Base-by-base conservation (phyloP, 2,113 vertebrate species). In the Cryptomyrus ogoouensis region DNA sequence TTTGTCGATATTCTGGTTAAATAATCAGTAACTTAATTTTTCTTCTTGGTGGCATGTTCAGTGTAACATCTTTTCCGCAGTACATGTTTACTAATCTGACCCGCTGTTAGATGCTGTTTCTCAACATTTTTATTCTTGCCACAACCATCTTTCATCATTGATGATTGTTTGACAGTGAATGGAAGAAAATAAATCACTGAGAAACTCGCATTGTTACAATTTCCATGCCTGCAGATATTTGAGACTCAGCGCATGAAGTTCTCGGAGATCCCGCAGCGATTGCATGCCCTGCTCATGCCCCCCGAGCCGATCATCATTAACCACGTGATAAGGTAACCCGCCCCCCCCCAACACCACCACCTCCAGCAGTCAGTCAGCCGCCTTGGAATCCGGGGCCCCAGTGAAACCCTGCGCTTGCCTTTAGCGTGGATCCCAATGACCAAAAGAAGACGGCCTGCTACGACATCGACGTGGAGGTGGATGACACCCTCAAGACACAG, bases 371-470 rank as follows among this genome's bases (percentile, higher is more conserved):
- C 27, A 0, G 62, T 53, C 10, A 1, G 44, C 35, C 2, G 4
- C 50, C 39, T 17, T 17, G 21, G 0, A 62, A 56, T 3, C 89
- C 3, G 3, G 83, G 46, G 44, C 83, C 24, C 24, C 42, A 19
- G 39, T 7, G 19, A 70, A 74, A 92, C 93, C 9, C 42, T 89
- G 35, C 31, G 19, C 0, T 39, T 42, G 3, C 27, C 53, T 87
- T 52, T 56, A 99, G 98, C 21, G 98, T 99, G 93, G 98, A 99
- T 91, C 98, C 98, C 1, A 99, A 99, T 13, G 98, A 99, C 94
- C 98, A 99, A 95, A 99, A 99, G 96, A 99, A 99, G 93, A 99
- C 98, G 0, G 98, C 98, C n/a, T 99, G 98, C 94, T 99, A 99
- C 10, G 98, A 99, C 93, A 99, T 99, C n/a, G 98, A 99, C 0